phyloP scores from a whole-genome alignment of 2,888 invertebrate species.

The Melitaea athalia region DNA sequence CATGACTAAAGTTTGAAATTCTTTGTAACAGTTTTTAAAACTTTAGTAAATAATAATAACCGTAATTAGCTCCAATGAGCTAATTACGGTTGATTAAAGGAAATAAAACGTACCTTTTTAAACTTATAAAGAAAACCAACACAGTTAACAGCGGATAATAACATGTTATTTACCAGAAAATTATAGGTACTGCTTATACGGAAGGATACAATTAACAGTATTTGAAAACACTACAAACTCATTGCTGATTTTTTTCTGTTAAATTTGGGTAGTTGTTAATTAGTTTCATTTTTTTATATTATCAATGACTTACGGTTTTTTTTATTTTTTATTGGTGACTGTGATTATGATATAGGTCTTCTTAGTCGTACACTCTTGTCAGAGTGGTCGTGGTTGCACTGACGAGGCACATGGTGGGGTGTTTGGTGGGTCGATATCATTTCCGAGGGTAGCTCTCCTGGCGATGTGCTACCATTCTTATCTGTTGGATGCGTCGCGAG shows the following conservation, averaged over 20 bases:
- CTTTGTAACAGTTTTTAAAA: background rate
- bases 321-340: too few species aligned
- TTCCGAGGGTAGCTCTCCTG: too few species aligned
- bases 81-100: background rate
- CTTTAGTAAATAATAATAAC: background rate
- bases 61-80: too few species aligned
- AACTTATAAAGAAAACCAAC: background rate
- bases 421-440: too few species aligned
- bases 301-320: too few species aligned
- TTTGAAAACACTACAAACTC: background rate
- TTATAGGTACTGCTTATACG: background rate
- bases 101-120: slow-evolving; percentile 1
- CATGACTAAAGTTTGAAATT: background rate
- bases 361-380: too few species aligned
- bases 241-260: background rate
- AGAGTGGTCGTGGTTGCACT: too few species aligned
- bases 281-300: background rate
- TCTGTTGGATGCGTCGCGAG: too few species aligned
- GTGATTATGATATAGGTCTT: too few species aligned
- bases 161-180: background rate
- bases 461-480: too few species aligned
- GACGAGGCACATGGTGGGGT: too few species aligned
- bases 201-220: background rate
- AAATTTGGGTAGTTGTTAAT: background rate
- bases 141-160: background rate